Percentiles rank a stretch among this genome's conserved stretches.
Evolutionary conservation across 2,888 invertebrate genomes (phyloP).

Genomic region (Sesia bembeciformis): DNA sequence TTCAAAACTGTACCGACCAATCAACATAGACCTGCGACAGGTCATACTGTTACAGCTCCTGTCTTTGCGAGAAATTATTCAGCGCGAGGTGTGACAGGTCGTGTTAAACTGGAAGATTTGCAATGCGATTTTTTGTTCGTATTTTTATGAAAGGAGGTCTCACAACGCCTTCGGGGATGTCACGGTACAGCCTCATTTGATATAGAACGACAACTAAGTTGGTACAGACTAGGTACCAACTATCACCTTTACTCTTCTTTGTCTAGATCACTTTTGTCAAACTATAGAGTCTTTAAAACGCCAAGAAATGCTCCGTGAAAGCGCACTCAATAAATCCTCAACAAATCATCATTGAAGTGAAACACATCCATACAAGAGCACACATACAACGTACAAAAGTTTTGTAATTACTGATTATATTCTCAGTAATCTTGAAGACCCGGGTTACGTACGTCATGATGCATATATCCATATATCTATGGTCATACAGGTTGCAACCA

Average conservation of each 20-base stretch:
- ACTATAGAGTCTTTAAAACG: neutral
- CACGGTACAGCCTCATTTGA: neutral
- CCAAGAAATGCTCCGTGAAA: neutral
- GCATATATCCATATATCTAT: constrained; percentile 3
- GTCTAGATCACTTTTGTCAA: neutral
- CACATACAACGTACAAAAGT: too few species aligned
- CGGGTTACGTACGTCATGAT: constrained; percentile 10
- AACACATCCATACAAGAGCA: too few species aligned
- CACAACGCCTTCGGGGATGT: neutral
- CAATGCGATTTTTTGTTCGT: constrained; percentile 3
- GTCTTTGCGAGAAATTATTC: neutral
- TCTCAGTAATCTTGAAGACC: neutral
- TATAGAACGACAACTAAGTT: too few species aligned
- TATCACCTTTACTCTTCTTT: too few species aligned
- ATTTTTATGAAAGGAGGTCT: neutral
- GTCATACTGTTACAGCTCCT: neutral
- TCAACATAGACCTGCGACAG: neutral
- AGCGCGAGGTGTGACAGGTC: neutral
- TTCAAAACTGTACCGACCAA: constrained; percentile 2
- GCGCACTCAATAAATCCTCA: neutral
- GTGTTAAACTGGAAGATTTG: neutral
- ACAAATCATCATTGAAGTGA: neutral
- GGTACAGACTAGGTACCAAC: too few species aligned
- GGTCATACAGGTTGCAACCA: constrained; percentile 21
- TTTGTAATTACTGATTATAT: too few species aligned